Base-by-base conservation (phyloP, 2,113 vertebrate species). In the Hippopotamus amphibius region DNA sequence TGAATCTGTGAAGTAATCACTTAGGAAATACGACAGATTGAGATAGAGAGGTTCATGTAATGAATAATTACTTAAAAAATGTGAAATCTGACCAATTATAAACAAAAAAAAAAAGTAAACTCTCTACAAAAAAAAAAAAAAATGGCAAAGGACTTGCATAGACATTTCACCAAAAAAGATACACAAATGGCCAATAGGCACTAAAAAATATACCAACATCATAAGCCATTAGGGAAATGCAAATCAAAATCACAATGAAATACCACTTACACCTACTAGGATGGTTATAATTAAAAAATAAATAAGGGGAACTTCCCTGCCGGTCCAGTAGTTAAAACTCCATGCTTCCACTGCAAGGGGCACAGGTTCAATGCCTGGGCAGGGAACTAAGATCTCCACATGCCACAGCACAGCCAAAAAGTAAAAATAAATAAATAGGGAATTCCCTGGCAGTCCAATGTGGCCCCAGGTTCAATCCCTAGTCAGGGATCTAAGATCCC, bases 61-160 rank as follows among this genome's bases (percentile, higher is more conserved):
- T 66, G 55, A 83, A 53, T 66, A 95, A 68, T 50, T 59, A 77
- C 33, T 61, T 69, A 86, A 77, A 86, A 77, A 91, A 90, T 53
- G 69, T 85, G 41, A 85, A 85, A 77, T 71, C 24, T 46, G 16
- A 77, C 59, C 30, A 90, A 90, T 77, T n/a, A 79, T 65, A 63
- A 82, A 82, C 21, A 88, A 88, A 37, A 37, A 37, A 37, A 81
- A 80, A 74, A 21, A 81, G 19, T 63, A 94, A 89, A 66, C 7
- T 16, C 17, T 41, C 66, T 83, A 61, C 37, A 14, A 66, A 41
- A 65, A 55, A 10, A 92, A n/a, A 69, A 48, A 50, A 79, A 41
- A 74, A 19, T 17, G 71, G 14, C 80, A 85, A 95, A 80, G 13
- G 33, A 69, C 41, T 61, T 68, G 30, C 72, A 57, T 0, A 79